Percentiles rank a stretch among this genome's conserved stretches.
phyloP scores from a whole-genome alignment of 2,888 invertebrate species.

The Drosophila fungiperda region DNA sequence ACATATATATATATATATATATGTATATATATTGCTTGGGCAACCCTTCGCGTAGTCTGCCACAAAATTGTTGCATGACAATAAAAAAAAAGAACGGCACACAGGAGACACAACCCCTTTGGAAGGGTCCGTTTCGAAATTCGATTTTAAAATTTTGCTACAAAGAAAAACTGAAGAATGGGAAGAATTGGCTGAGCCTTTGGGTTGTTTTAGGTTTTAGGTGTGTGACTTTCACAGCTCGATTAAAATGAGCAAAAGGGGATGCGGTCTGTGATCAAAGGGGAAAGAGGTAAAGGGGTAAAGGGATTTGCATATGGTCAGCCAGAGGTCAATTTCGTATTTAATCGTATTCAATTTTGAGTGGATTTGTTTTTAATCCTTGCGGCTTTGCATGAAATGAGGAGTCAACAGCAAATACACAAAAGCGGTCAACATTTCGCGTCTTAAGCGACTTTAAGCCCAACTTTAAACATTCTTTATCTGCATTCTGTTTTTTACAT shows the following conservation, averaged over 20 bases:
- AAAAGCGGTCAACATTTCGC: constrained; percentile 12
- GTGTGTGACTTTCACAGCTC: constrained; percentile 73
- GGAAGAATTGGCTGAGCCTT: constrained; percentile 8
- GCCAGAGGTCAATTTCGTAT: constrained; percentile 71
- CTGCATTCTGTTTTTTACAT: background rate
- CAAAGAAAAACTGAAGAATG: constrained; percentile 34
- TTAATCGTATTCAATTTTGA: constrained; percentile 79
- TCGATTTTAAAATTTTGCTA: constrained; percentile 81
- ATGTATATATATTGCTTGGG: background rate
- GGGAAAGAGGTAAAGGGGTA: background rate
- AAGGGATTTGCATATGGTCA: constrained; percentile 72
- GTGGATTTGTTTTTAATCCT: constrained; percentile 78
- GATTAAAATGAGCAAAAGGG: constrained; percentile 25
- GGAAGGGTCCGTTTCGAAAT: constrained; percentile 43
- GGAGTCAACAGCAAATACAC: constrained; percentile 45
- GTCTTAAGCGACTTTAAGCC: constrained; percentile 24
- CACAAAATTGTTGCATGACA: constrained; percentile 56
- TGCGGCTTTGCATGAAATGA: constrained; percentile 47
- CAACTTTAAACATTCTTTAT: constrained; percentile 35
- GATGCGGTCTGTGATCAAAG: constrained; percentile 6
- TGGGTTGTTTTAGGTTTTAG: background rate
- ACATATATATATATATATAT: background rate
- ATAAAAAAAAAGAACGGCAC: constrained; percentile 37
- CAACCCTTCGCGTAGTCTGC: constrained; percentile 57
- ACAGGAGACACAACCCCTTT: constrained; percentile 34